Conservation (phyloP, 2,888 invertebrate genomes). For the Tachina lurida region DNA sequence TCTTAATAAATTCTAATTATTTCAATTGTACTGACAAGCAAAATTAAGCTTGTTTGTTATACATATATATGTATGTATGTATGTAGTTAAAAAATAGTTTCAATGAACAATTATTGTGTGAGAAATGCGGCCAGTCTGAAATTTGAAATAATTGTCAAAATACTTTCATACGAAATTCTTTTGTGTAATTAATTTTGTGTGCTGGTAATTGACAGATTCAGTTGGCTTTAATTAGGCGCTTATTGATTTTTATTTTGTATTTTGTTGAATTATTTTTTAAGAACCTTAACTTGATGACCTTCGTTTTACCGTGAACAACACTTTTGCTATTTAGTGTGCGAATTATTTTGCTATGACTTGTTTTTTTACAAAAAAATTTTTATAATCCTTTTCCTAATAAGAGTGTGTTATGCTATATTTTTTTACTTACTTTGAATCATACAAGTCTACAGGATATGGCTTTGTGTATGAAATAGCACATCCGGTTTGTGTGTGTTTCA, state of each 20-base stretch:
- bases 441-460: too few species aligned
- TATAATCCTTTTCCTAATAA: too few species aligned
- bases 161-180: slow-evolving; percentile 27
- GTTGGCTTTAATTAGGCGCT: slow-evolving; percentile 24
- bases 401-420: too few species aligned
- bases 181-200: slow-evolving; percentile 32
- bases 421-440: too few species aligned
- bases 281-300: too few species aligned
- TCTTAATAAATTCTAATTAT: slow-evolving; percentile 13
- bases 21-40: slow-evolving; percentile 13
- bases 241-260: slow-evolving; percentile 6
- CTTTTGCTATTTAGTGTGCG: too few species aligned
- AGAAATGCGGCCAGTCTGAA: slow-evolving; percentile 28
- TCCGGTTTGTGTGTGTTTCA: too few species aligned
- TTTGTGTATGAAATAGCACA: too few species aligned
- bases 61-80: too few species aligned
- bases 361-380: too few species aligned
- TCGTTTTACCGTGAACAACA: too few species aligned
- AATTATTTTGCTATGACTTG: too few species aligned
- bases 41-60: slow-evolving; percentile 19
- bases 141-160: slow-evolving; percentile 33
- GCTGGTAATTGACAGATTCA: background rate
- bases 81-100: slow-evolving; percentile 1
- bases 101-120: slow-evolving; percentile 29
- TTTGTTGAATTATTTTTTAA: background rate